phyloP scores from a whole-genome alignment of 2,888 invertebrate species.

The Oegoconia quadripuncta region DNA sequence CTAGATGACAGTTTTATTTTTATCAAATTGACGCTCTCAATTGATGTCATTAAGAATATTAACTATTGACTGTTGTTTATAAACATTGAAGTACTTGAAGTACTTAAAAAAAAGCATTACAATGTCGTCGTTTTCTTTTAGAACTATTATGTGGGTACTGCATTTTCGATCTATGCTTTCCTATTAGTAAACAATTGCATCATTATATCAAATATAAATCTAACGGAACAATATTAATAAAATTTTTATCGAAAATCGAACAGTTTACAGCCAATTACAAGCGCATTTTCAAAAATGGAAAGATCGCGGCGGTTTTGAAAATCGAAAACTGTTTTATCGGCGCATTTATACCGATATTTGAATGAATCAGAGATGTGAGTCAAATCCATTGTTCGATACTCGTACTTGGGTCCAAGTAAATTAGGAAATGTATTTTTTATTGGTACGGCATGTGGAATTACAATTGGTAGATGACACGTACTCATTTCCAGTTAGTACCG shows the following conservation, averaged over 20 bases:
- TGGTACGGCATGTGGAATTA: slow-evolving; percentile 66
- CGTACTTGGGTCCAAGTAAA: slow-evolving; percentile 55
- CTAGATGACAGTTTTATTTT: too few species aligned
- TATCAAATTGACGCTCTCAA: too few species aligned
- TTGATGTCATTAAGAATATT: too few species aligned
- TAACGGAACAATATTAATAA: too few species aligned
- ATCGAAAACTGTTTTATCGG: slow-evolving; percentile 32
- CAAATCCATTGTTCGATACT: slow-evolving; percentile 69
- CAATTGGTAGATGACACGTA: slow-evolving; percentile 63
- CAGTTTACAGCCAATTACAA: background rate
- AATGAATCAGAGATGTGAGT: slow-evolving; percentile 73
- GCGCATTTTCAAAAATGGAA: slow-evolving; percentile 1
- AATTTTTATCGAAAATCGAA: slow-evolving; percentile 2
- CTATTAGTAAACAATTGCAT: too few species aligned
- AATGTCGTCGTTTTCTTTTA: too few species aligned
- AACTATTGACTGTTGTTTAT: too few species aligned
- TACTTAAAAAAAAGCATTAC: too few species aligned
- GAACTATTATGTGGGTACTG: too few species aligned
- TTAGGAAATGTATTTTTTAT: slow-evolving; percentile 77
- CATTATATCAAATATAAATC: too few species aligned
- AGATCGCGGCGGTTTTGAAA: slow-evolving; percentile 18
- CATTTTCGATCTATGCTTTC: background rate
- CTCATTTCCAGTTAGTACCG: slow-evolving; percentile 57
- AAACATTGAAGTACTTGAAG: too few species aligned
- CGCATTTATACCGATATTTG: slow-evolving; percentile 47